Conservation (phyloP, 2,797 vertebrate species). For the Lacerta agilis region DNA sequence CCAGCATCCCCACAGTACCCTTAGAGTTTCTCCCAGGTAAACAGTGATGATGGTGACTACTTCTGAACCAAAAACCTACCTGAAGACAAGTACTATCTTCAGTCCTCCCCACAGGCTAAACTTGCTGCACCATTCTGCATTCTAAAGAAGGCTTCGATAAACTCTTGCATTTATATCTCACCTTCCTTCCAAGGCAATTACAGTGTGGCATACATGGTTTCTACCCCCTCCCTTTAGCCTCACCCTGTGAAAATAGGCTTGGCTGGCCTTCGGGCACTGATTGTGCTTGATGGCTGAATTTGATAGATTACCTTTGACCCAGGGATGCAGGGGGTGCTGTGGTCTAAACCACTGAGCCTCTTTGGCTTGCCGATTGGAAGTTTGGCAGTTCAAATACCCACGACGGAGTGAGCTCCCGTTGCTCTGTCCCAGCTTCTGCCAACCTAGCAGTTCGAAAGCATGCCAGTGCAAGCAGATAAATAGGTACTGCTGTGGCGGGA, state of each 20-base stretch:
- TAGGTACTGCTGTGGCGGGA: no score
- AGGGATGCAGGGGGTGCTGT: no score
- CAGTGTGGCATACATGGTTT: not conserved
- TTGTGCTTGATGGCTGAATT: not conserved
- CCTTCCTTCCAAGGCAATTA: not conserved
- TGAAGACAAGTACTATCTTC: not conserved
- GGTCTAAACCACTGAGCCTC: no score
- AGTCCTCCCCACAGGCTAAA: not conserved
- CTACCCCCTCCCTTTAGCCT: not conserved
- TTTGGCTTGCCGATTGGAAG: no score
- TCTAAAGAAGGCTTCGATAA: conserved; percentile 26
- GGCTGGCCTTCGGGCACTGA: not conserved
- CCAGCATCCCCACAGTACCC: conserved; percentile 78
- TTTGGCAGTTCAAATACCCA: no score
- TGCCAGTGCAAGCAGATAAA: no score
- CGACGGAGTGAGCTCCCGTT: no score
- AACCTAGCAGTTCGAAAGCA: no score
- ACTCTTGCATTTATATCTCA: not conserved
- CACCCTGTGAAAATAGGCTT: not conserved
- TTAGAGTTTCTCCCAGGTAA: conserved; percentile 89
- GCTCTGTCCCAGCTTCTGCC: no score
- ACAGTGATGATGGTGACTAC: not conserved
- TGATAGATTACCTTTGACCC: not conserved
- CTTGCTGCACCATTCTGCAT: not conserved
- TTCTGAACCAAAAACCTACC: not conserved